phyloP scores from a whole-genome alignment of 2,888 invertebrate species.

The Dione vanillae region DNA sequence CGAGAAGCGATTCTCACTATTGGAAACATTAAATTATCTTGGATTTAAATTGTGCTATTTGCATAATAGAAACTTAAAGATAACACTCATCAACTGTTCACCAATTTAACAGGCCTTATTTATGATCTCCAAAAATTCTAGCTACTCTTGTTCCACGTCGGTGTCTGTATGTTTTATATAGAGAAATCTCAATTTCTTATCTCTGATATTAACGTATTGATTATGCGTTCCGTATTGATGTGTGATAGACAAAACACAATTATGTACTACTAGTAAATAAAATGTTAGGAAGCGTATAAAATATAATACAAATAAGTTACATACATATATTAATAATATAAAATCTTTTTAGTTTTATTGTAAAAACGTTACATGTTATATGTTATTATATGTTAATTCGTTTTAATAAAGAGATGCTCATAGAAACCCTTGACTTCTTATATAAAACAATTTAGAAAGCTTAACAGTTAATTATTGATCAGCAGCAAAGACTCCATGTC shows the following conservation, averaged over 20 bases:
- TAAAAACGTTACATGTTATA: too few species aligned
- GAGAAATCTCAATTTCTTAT: constrained; percentile 76
- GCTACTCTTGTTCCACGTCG: constrained; percentile 70
- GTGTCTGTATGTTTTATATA: constrained; percentile 69
- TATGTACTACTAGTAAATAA: constrained; percentile 11
- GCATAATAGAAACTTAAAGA: constrained; percentile 61
- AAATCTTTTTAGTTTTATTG: background rate
- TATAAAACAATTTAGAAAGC: constrained; percentile 40
- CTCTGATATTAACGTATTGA: constrained; percentile 81
- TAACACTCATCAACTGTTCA: constrained; percentile 63
- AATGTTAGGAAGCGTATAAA: constrained; percentile 10
- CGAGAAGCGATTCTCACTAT: constrained; percentile 45
- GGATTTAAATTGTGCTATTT: constrained; percentile 54
- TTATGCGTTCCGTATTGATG: constrained; percentile 77
- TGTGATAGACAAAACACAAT: constrained; percentile 62
- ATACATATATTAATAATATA: background rate
- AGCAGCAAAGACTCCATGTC: constrained; percentile 50
- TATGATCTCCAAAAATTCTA: constrained; percentile 71
- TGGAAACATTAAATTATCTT: constrained; percentile 47
- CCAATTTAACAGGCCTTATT: constrained; percentile 63
- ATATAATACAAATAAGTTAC: background rate
- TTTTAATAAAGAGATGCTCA: background rate
- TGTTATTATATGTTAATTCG: too few species aligned
- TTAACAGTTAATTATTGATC: constrained; percentile 45
- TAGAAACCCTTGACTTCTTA: background rate